phyloP scores from a whole-genome alignment of 2,797 vertebrate genomes.

The Etheostoma nigrum region DNA sequence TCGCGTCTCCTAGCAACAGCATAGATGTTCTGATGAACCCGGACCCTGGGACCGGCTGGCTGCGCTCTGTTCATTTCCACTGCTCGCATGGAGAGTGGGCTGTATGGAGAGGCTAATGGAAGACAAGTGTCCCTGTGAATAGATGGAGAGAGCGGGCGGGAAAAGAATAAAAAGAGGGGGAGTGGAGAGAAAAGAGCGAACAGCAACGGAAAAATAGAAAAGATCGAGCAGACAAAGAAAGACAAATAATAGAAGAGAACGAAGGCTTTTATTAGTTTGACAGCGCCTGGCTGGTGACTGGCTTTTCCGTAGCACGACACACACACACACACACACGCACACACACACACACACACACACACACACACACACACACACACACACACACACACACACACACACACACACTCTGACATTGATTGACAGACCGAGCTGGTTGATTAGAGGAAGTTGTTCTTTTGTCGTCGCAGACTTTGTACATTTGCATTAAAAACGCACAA shows the following conservation, averaged over 20 bases:
- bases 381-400: no score
- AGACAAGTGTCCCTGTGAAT: slow-evolving; percentile 37
- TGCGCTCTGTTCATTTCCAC: slow-evolving; percentile 23
- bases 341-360: no score
- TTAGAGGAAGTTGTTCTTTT: slow-evolving; percentile 2
- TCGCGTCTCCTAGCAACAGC: slow-evolving; percentile 64
- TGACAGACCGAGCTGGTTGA: slow-evolving; percentile 4
- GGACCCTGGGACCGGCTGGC: slow-evolving; percentile 7
- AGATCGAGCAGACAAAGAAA: not conserved
- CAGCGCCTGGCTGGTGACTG: not conserved
- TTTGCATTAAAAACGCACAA: not conserved
- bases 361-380: no score
- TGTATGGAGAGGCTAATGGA: slow-evolving; percentile 39
- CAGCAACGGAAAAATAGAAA: not conserved
- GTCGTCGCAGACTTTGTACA: slow-evolving; percentile 6
- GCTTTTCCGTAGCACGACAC: no score
- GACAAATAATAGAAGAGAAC: not conserved
- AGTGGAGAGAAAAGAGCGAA: not conserved
- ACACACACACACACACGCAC: no score
- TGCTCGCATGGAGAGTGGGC: not conserved
- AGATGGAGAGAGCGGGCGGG: not conserved
- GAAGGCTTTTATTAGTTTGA: not conserved
- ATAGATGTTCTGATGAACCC: slow-evolving; percentile 11
- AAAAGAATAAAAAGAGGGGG: not conserved
- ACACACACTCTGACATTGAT: not conserved